phyloP scores from a whole-genome alignment of 2,888 invertebrate species.

The Noctua janthe region DNA sequence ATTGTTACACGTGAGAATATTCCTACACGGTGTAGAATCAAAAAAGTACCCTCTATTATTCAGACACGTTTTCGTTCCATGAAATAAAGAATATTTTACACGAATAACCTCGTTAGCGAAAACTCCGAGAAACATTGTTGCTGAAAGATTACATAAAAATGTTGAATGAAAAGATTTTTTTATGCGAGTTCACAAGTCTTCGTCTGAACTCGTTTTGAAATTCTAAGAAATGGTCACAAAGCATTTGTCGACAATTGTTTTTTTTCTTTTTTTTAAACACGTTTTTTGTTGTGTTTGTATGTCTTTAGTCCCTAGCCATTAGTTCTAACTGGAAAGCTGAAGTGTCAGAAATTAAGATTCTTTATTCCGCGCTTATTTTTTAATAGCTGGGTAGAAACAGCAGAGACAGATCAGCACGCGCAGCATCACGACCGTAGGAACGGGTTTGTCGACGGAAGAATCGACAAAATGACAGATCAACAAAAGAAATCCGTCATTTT shows the following conservation, averaged over 20 bases:
- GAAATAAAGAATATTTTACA: neutral
- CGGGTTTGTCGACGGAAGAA: too few relatives aligned
- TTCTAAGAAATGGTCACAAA: constrained; percentile 14
- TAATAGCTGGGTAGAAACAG: too few relatives aligned
- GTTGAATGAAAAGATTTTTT: constrained; percentile 6
- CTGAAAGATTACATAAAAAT: constrained; percentile 11
- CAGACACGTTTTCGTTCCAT: neutral
- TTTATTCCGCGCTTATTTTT: too few relatives aligned
- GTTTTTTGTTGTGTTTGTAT: neutral
- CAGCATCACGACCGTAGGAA: too few relatives aligned
- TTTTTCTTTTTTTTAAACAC: neutral
- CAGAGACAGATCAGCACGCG: too few relatives aligned
- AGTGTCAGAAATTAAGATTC: neutral
- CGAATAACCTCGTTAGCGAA: neutral
- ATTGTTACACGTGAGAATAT: too few relatives aligned
- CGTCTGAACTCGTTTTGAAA: constrained; percentile 13
- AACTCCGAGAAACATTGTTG: neutral
- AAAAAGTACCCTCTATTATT: neutral
- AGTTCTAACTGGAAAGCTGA: neutral
- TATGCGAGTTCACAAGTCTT: constrained; percentile 10
- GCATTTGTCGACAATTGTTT: neutral
- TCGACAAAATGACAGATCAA: too few relatives aligned
- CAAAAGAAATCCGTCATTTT: too few relatives aligned
- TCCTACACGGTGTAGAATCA: neutral
- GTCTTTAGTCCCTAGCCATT: neutral